Percentiles rank a stretch among this genome's conserved stretches.
phyloP scores from a whole-genome alignment of 2,888 invertebrate species.

The Drosophila atroscutellata region DNA sequence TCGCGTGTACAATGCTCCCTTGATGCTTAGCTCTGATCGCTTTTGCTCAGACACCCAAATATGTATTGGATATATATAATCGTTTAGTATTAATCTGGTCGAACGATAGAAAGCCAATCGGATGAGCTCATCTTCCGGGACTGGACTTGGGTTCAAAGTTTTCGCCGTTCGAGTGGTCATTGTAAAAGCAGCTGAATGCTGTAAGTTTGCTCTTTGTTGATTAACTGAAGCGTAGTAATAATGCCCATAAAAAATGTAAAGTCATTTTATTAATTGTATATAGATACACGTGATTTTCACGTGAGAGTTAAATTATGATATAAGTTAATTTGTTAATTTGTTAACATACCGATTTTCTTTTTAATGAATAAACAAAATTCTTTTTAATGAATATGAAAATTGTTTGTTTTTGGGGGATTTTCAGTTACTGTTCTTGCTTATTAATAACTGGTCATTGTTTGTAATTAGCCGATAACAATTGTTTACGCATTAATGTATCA shows the following conservation, averaged over 20 bases:
- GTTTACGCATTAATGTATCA: conserved; percentile 31
- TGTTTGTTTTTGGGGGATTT: not conserved
- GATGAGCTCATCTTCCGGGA: conserved; percentile 62
- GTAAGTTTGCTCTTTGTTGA: conserved; percentile 11
- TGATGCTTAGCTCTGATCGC: conserved; percentile 30
- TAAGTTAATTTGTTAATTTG: not conserved
- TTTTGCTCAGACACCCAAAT: conserved; percentile 19
- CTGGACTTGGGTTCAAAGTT: conserved; percentile 25
- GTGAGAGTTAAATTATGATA: not conserved
- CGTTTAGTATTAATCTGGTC: conserved; percentile 36
- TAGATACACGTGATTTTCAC: conserved; percentile 5
- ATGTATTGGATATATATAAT: conserved; percentile 20
- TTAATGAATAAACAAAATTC: not conserved
- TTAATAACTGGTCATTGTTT: conserved; percentile 44
- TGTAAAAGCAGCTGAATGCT: conserved; percentile 58
- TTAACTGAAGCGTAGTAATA: conserved; percentile 14
- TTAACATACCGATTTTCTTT: not conserved
- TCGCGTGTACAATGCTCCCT: conserved; percentile 67
- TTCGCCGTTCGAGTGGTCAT: conserved; percentile 38
- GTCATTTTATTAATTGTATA: conserved; percentile 17
- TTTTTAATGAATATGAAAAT: too few relatives aligned
- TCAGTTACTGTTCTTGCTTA: conserved; percentile 20
- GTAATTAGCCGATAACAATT: conserved; percentile 45
- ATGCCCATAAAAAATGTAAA: conserved; percentile 1
- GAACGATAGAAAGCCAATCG: conserved; percentile 35